A percentile compares a stretch with the other conserved stretches of the same genome.
Evolutionary conservation across 2,113 vertebrate species (phyloP).

Genomic region (Carlito syrichta): DNA sequence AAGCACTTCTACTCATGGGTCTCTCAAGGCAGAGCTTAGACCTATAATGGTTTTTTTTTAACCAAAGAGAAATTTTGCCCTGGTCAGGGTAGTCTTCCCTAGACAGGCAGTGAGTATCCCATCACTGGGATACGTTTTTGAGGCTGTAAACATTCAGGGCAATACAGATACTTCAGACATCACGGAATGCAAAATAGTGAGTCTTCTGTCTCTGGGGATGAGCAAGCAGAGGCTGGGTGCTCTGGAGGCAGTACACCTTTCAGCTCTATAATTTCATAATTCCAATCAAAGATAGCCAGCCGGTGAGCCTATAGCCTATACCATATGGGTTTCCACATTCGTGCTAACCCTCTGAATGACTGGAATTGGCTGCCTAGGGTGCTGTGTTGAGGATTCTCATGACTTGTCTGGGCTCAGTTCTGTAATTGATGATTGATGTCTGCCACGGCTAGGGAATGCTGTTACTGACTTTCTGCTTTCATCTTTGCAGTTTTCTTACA

Average conservation of each 20-base stretch:
- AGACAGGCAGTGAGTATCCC: background rate
- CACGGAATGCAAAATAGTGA: background rate
- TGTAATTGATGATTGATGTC: background rate
- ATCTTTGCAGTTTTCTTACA: background rate
- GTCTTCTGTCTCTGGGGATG: background rate
- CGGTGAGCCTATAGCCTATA: background rate
- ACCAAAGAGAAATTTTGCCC: background rate
- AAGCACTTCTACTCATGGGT: background rate
- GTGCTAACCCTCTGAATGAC: background rate
- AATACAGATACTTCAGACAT: background rate
- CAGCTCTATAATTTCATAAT: background rate
- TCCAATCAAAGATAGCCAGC: background rate
- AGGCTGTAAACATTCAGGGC: background rate
- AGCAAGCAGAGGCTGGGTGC: background rate
- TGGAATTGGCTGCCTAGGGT: background rate
- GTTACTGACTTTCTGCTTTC: background rate
- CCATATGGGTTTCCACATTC: background rate
- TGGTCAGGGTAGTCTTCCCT: fast-evolving
- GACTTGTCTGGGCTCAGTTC: background rate
- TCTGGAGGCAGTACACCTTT: background rate
- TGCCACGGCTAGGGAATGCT: background rate
- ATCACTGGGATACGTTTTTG: background rate
- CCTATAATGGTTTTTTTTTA: background rate
- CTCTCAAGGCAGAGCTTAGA: background rate
- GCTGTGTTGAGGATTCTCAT: background rate